Base-by-base conservation (phyloP, 2,888 invertebrate genomes). In the Apotomis turbidana region DNA sequence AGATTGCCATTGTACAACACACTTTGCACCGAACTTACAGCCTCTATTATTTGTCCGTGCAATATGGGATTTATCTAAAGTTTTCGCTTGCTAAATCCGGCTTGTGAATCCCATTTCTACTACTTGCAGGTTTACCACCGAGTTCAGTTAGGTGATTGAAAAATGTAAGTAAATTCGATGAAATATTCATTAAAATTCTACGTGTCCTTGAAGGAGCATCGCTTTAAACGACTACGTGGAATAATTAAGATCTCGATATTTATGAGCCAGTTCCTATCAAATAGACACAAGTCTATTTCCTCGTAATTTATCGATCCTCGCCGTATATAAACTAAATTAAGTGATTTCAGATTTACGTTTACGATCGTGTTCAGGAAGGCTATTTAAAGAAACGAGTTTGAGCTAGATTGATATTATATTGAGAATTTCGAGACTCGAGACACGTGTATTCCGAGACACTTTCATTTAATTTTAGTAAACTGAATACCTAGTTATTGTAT, bases 1-100 rank as follows among this genome's bases (percentile, higher is more conserved):
- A 86, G 81, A 87, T 87, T 85, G 86, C 86, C 79, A 83, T 82
- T 83, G 83, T 82, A 81, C 79, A 83, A 77, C 79, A 79, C 76
- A 81, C 78, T 77, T 81, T 78, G 79, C 73, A 77, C 76, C 82
- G 83, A 81, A 79, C 82, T 83, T 78, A 78, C 74, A 83, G 77
- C 78, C 79, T 77, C 76, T 79, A 81, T 79, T 80, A 83, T 84
- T 81, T 80, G 79, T 81, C 78, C 77, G 70, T 64, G 76, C 79
- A 78, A 75, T 78, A 74, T 78, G 77, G 69, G 71, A 61, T 69
- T 68, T 64, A 60, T 60, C 57, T 57, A 27, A 57, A 44, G 52
- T 46, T 51, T 13, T 62, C 41, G 15, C 68, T 63, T 63, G 3
- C 41, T 52, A 58, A n/a, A 27, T 12, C 10, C 15, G 51, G n/a